A percentile compares a stretch with the other conserved stretches of the same genome.
Conservation (phyloP, 2,797 vertebrate genomes). For the Argyrosomus regius region DNA sequence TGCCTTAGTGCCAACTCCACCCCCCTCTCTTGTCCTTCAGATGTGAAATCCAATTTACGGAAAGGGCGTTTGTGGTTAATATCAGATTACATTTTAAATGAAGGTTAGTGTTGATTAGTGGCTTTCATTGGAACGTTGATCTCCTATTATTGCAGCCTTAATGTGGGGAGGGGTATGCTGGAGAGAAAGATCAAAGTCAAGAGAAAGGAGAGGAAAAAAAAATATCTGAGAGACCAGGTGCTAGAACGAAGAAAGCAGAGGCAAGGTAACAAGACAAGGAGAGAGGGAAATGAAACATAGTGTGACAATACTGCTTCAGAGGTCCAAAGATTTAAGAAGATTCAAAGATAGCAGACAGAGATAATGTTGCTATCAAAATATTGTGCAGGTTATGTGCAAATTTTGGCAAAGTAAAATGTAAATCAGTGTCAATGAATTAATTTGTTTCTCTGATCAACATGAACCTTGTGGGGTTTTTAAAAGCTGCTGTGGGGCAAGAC, state of each 20-base stretch:
- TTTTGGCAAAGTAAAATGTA: not conserved
- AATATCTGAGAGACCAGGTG: conserved; percentile 8
- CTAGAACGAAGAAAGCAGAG: not conserved
- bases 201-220: conserved; percentile 27
- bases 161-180: conserved; percentile 30
- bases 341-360: not conserved
- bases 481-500: not conserved
- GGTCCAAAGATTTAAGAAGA: not conserved
- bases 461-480: not conserved
- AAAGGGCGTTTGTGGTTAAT: conserved; percentile 72
- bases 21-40: conserved; percentile 64
- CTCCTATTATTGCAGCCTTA: conserved; percentile 68
- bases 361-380: not conserved
- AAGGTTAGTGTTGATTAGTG: conserved; percentile 80
- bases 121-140: conserved; percentile 78
- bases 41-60: conserved; percentile 76
- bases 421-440: not conserved
- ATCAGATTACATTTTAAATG: conserved; percentile 81
- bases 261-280: not conserved
- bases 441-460: not conserved
- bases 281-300: not conserved
- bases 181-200: conserved; percentile 65
- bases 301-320: not conserved
- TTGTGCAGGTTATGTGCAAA: not conserved
- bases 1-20: conserved; percentile 1